phyloP scores from a whole-genome alignment of 2,888 invertebrate genomes.

The Cataglyphis cursor region DNA sequence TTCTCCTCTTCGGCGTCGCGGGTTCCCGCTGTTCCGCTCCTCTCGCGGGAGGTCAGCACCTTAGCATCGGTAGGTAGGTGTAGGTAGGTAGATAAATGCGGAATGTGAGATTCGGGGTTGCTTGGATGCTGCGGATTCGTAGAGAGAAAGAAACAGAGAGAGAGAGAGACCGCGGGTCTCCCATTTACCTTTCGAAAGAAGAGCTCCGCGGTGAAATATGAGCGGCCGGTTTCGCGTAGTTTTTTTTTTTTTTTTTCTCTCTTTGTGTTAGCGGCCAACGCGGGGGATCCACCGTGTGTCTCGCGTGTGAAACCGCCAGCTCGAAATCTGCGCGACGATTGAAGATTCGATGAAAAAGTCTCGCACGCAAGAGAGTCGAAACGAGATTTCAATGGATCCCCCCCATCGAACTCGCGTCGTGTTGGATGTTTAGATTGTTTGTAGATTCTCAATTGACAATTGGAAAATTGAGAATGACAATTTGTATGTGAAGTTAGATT shows the following conservation, averaged over 20 bases:
- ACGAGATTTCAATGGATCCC: neutral
- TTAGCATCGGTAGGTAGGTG: constrained; percentile 66
- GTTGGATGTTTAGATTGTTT: neutral
- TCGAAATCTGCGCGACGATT: constrained; percentile 16
- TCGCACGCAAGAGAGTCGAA: neutral
- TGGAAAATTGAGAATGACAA: no score
- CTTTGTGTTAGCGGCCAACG: constrained; percentile 42
- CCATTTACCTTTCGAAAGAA: constrained; percentile 37
- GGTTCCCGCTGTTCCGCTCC: constrained; percentile 52
- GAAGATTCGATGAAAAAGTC: constrained; percentile 7
- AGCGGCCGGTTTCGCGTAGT: constrained; percentile 45
- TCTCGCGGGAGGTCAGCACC: constrained; percentile 77
- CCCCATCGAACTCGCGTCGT: neutral
- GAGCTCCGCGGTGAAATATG: constrained; percentile 47
- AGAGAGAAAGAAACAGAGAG: neutral
- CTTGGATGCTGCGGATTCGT: neutral
- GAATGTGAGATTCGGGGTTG: constrained; percentile 46
- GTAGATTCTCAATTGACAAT: constrained; percentile 2
- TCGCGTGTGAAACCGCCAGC: constrained; percentile 27
- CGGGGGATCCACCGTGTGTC: constrained; percentile 35
- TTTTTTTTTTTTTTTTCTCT: constrained; percentile 47
- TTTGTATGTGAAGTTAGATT: constrained; percentile 7
- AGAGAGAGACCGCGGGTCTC: neutral
- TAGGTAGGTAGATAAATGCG: constrained; percentile 57
- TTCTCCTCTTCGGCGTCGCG: constrained; percentile 12